Conservation (phyloP, 2,113 vertebrate species). For the Hippocampus zosterae region DNA sequence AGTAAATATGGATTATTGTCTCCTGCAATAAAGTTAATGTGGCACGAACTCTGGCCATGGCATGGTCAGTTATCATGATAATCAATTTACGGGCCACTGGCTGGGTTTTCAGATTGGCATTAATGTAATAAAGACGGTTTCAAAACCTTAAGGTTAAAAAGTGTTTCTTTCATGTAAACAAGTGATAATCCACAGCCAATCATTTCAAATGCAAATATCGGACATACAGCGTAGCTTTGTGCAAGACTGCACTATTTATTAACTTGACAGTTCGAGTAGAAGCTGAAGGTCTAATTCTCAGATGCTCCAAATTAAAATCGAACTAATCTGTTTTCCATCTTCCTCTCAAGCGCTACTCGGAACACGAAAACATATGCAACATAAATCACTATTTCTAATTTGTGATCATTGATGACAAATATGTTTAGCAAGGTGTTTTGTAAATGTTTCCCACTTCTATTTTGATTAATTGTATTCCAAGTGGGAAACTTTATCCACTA, state of each 20-base stretch:
- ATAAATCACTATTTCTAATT: constrained; percentile 1
- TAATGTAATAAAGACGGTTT: constrained; percentile 5
- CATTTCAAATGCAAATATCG: constrained; percentile 1
- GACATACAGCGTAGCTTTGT: background rate
- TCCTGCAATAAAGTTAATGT: constrained; percentile 12
- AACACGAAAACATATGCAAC: background rate
- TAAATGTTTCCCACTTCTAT: background rate
- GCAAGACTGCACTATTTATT: background rate
- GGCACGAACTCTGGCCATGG: background rate
- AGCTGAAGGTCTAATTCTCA: background rate
- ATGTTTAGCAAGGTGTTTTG: background rate
- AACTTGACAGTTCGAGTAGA: constrained; percentile 3
- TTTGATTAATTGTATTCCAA: background rate
- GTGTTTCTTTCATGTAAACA: background rate
- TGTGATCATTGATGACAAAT: background rate
- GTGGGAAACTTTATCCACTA: background rate
- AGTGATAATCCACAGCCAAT: background rate
- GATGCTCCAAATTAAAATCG: background rate
- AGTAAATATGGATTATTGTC: constrained; percentile 11
- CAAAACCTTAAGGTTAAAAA: background rate
- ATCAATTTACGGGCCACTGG: background rate
- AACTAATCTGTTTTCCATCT: constrained; percentile 1
- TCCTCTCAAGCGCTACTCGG: background rate
- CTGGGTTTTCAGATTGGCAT: background rate
- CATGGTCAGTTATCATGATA: constrained; percentile 7